These are phyloP conservation scores for Diorhabda elongata DNA, from an alignment of 1,140 invertebrate genomes.

Conservation along the genomic window DNA sequence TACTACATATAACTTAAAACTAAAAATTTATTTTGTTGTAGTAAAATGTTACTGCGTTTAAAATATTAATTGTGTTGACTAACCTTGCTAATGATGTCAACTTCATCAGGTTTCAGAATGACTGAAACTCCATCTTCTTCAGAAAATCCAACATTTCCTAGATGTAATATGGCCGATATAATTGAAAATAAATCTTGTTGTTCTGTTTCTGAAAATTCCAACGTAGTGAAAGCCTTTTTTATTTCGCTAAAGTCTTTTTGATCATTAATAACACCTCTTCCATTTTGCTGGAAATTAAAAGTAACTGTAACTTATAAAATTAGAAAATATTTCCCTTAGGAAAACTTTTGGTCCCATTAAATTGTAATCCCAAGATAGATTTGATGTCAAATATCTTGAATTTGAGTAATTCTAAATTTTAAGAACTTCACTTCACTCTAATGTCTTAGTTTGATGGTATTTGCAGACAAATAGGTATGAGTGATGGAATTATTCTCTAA, in stretches of 20 bases:
- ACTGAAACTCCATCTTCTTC: constrained; percentile 64
- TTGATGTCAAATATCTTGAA: too few relatives aligned
- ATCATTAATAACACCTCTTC: constrained; percentile 53
- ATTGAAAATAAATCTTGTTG: constrained; percentile 73
- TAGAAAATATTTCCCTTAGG: constrained; percentile 51
- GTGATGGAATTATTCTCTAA: too few relatives aligned
- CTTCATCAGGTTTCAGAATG: constrained; percentile 57
- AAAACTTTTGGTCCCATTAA: too few relatives aligned
- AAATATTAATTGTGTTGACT: constrained; percentile 24
- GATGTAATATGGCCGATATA: constrained; percentile 72
- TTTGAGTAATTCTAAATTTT: too few relatives aligned
- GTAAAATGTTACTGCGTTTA: too few relatives aligned
- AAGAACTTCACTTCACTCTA: too few relatives aligned
- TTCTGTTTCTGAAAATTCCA: constrained; percentile 63
- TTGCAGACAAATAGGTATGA: too few relatives aligned
- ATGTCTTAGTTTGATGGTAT: too few relatives aligned
- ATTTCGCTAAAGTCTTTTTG: constrained; percentile 62
- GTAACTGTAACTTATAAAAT: constrained; percentile 53
- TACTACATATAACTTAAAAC: too few relatives aligned
- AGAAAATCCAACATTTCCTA: constrained; percentile 71
- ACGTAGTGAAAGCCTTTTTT: constrained; percentile 62
- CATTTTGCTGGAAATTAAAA: constrained; percentile 22
- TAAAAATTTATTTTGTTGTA: too few relatives aligned
- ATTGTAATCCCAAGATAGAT: too few relatives aligned
- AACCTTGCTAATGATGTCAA: constrained; percentile 57